A percentile compares a stretch with the other conserved stretches of the same genome.
Conservation (phyloP, 1,140 invertebrate species). For the Vanessa atalanta region DNA sequence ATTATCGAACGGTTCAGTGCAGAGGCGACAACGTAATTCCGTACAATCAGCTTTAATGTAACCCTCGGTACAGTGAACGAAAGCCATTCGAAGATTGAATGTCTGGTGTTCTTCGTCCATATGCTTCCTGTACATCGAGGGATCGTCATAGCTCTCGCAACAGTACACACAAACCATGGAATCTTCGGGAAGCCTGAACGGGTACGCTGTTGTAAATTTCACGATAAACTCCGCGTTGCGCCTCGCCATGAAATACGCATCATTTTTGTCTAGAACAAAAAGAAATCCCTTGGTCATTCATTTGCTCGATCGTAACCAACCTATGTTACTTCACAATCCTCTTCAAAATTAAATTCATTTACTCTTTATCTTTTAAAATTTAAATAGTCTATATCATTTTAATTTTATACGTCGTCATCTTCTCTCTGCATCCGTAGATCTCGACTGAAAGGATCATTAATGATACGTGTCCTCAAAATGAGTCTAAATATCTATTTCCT, state of each 20-base stretch:
- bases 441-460: not conserved
- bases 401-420: conserved; percentile 9
- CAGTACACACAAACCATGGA: conserved; percentile 68
- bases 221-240: conserved; percentile 67
- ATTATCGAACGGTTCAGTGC: conserved; percentile 45
- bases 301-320: conserved; percentile 37
- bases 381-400: not conserved
- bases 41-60: conserved; percentile 66
- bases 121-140: conserved; percentile 53
- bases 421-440: not conserved
- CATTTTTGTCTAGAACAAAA: conserved; percentile 72
- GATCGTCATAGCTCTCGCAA: conserved; percentile 56
- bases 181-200: conserved; percentile 66
- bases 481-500: not conserved
- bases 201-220: conserved; percentile 63
- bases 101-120: conserved; percentile 56
- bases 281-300: conserved; percentile 65
- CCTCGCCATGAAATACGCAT: conserved; percentile 61
- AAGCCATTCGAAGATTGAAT: conserved; percentile 52
- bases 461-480: not conserved
- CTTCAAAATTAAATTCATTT: conserved; percentile 23
- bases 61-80: conserved; percentile 54
- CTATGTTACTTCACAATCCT: conserved; percentile 34
- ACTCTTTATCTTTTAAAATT: not conserved
- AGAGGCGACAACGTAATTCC: conserved; percentile 56